Percentiles rank a stretch among this genome's conserved stretches.
phyloP scores from a whole-genome alignment of 2,797 vertebrate genomes.

The Brotogeris chrysoptera region DNA sequence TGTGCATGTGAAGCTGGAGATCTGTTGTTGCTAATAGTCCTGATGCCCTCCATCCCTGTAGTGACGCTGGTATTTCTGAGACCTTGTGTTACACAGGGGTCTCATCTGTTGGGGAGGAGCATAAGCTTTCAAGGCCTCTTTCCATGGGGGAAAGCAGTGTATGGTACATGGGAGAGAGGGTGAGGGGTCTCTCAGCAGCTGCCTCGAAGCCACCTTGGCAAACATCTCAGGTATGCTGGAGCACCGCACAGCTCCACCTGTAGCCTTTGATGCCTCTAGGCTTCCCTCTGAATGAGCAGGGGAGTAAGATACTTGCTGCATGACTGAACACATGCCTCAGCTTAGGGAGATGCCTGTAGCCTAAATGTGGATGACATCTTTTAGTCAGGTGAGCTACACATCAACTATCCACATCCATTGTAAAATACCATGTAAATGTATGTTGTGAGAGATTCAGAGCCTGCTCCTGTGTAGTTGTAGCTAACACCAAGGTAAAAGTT shows the following conservation, averaged over 20 bases:
- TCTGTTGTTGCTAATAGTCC: neutral
- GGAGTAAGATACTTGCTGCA: neutral
- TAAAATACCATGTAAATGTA: neutral
- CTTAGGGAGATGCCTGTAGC: constrained; percentile 9
- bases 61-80: neutral
- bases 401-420: neutral
- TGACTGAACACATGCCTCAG: accelerated
- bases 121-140: neutral
- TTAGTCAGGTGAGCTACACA: neutral
- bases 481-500: neutral
- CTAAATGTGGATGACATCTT: constrained; percentile 13
- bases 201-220: neutral
- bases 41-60: neutral
- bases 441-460: neutral
- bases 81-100: neutral
- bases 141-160: neutral
- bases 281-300: neutral
- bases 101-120: neutral
- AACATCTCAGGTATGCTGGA: neutral
- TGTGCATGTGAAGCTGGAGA: neutral
- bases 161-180: neutral
- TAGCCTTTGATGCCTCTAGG: neutral
- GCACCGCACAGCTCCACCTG: neutral
- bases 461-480: accelerated
- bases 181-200: neutral